Conservation (phyloP, 2,113 vertebrate species). For the Brachypodius melanocephalos region DNA sequence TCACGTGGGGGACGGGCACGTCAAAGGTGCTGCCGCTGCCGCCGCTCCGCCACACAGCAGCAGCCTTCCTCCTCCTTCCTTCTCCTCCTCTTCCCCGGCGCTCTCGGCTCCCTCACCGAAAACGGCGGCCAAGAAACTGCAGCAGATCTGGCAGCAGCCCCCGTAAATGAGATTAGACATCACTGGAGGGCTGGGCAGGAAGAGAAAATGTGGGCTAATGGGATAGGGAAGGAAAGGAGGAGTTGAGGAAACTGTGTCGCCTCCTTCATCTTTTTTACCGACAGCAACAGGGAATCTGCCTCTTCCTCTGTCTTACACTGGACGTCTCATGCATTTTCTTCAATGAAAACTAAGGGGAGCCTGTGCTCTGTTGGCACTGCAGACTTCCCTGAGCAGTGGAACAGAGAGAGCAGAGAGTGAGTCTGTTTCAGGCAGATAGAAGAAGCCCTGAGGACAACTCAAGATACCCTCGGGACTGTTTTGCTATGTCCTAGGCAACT, state of each 20-base stretch:
- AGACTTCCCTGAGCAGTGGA: neutral
- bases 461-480: neutral
- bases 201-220: conserved; percentile 38
- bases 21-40: conserved; percentile 60
- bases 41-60: conserved; percentile 11
- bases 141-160: neutral
- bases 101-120: neutral
- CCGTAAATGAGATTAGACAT: conserved; percentile 26
- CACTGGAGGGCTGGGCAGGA: conserved; percentile 5
- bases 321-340: neutral
- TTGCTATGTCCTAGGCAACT: neutral
- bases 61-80: neutral
- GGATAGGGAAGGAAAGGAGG: neutral
- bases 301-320: neutral
- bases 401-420: neutral
- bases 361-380: neutral
- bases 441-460: neutral
- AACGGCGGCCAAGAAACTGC: conserved; percentile 2
- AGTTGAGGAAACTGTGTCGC: neutral
- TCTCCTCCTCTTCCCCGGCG: neutral
- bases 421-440: neutral
- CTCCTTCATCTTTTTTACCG: neutral
- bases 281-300: neutral
- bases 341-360: neutral
- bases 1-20: conserved; percentile 68